phyloP scores from a whole-genome alignment of 2,888 invertebrate species.

The Lottia scabra region DNA sequence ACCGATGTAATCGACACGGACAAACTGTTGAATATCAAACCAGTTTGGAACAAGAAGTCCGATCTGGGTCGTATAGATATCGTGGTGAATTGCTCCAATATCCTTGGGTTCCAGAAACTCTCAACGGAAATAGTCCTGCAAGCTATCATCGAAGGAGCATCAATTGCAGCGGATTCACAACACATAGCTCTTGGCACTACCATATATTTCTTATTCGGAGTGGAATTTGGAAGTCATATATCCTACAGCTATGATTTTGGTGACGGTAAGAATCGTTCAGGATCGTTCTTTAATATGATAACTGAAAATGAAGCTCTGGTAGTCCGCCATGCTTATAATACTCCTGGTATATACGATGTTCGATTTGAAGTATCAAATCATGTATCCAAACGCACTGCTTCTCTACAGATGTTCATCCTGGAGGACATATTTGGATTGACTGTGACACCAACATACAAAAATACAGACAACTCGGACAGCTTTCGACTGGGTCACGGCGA shows the following conservation, averaged over 20 bases:
- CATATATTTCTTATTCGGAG: conserved; percentile 28
- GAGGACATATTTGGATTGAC: conserved; percentile 40
- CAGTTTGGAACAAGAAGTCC: conserved; percentile 13
- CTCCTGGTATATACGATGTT: conserved; percentile 34
- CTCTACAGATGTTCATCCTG: conserved; percentile 32
- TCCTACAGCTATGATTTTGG: conserved; percentile 36
- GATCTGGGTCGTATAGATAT: conserved; percentile 32
- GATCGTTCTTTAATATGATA: conserved; percentile 18
- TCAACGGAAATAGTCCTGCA: conserved; percentile 36
- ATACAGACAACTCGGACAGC: conserved; percentile 33
- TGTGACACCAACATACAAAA: conserved; percentile 32
- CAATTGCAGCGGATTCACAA: conserved; percentile 23
- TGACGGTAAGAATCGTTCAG: conserved; percentile 25
- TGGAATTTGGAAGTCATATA: conserved; percentile 35
- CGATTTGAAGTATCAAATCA: conserved; percentile 34
- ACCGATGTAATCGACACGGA: neutral
- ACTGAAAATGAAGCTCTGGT: conserved; percentile 22
- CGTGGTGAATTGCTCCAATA: conserved; percentile 40
- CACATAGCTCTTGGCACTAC: conserved; percentile 30
- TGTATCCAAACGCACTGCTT: conserved; percentile 24
- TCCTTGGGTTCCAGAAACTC: conserved; percentile 31
- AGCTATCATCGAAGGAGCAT: conserved; percentile 27
- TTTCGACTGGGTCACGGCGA: conserved; percentile 43
- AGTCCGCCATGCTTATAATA: conserved; percentile 29
- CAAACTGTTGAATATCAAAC: neutral